Percentiles rank a stretch among this genome's conserved stretches.
Evolutionary conservation across 2,888 invertebrate species (phyloP).

Genomic region (Muscina levida): DNA sequence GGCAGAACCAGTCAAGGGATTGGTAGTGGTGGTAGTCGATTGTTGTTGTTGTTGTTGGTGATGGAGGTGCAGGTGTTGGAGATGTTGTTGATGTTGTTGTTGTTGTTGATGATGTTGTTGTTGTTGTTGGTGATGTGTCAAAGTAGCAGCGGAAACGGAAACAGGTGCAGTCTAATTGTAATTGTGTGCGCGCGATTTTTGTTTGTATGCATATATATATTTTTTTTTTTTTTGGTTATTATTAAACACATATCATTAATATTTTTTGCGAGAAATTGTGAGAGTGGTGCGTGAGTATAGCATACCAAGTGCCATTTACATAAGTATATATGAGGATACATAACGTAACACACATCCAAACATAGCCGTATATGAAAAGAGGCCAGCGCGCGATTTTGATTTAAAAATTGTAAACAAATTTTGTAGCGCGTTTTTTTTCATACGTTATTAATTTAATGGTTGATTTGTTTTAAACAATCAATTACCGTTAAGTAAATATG

Average conservation of each 20-base stretch:
- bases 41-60: conserved; percentile 68
- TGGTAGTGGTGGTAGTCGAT: conserved; percentile 81
- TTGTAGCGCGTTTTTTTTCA: conserved; percentile 45
- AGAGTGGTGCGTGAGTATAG: conserved; percentile 45
- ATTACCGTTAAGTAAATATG: conserved; percentile 33
- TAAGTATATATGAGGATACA: conserved; percentile 47
- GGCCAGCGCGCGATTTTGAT: conserved; percentile 30
- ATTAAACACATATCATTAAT: too few species aligned
- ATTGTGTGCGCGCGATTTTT: conserved; percentile 49
- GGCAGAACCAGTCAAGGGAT: conserved; percentile 66
- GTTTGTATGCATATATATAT: not conserved
- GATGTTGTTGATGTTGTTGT: conserved; percentile 71
- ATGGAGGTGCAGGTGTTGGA: conserved; percentile 81
- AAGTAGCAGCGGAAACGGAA: conserved; percentile 76
- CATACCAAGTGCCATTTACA: conserved; percentile 44
- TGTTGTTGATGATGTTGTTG: conserved; percentile 70
- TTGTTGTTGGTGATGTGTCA: conserved; percentile 79
- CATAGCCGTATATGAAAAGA: conserved; percentile 21
- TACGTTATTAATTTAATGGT: conserved; percentile 64
- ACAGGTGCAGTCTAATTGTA: conserved; percentile 76
- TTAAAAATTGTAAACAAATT: conserved; percentile 31
- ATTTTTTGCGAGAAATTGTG: too few species aligned
- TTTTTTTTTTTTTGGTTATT: too few species aligned
- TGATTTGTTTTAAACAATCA: conserved; percentile 65
- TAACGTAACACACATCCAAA: conserved; percentile 30